Percentiles rank a stretch among this genome's conserved stretches.
Conservation (phyloP, 2,888 invertebrate species). For the Blera fallax region DNA sequence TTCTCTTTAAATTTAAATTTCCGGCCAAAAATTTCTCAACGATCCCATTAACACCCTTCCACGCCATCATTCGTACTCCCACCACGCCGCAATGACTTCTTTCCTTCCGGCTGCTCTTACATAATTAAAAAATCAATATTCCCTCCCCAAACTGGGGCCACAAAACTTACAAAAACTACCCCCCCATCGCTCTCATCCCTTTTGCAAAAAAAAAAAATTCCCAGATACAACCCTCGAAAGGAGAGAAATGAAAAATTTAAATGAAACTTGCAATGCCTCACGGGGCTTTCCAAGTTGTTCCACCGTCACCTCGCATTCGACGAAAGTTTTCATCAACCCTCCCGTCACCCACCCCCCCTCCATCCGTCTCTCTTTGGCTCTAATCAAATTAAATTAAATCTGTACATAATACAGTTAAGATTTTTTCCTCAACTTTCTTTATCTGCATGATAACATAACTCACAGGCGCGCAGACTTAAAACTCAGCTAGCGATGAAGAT, state of each 20-base stretch:
- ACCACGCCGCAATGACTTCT: neutral
- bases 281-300: slow-evolving; percentile 5
- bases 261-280: slow-evolving; percentile 40
- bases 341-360: neutral
- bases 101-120: neutral
- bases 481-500: neutral
- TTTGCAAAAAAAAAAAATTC: neutral
- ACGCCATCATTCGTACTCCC: neutral
- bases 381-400: slow-evolving; percentile 64
- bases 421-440: slow-evolving; percentile 34
- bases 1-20: neutral
- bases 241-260: slow-evolving; percentile 3
- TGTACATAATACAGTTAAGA: slow-evolving; percentile 41
- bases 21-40: neutral
- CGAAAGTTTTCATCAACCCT: neutral
- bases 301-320: neutral
- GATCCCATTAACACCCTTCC: neutral
- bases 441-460: slow-evolving; percentile 43
- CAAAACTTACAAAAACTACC: neutral
- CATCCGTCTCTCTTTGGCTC: neutral
- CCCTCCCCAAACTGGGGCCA: neutral
- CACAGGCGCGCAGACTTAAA: neutral
- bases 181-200: neutral
- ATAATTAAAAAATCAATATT: slow-evolving; percentile 33
- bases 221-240: neutral